phyloP scores from a whole-genome alignment of 2,113 vertebrate species.

The Sphyrna mokarran region DNA sequence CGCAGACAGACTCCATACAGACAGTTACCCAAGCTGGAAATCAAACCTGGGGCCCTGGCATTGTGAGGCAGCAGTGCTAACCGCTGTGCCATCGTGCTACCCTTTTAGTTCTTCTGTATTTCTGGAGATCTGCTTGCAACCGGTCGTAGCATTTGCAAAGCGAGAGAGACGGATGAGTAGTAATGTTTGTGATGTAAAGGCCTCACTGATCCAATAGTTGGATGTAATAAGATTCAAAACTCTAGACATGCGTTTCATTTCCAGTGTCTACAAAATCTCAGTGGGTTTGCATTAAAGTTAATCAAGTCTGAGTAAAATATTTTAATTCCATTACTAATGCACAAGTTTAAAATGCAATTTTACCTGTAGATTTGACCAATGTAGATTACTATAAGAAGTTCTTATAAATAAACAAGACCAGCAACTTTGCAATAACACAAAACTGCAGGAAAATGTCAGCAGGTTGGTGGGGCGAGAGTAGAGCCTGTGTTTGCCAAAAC shows the following conservation, averaged over 20 bases:
- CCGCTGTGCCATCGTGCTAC: too few relatives aligned
- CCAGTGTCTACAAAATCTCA: not conserved
- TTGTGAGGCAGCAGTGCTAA: too few relatives aligned
- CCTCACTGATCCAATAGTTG: not conserved
- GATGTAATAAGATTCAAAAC: not conserved
- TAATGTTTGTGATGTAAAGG: not conserved
- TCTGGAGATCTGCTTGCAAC: not conserved
- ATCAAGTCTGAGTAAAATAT: not conserved
- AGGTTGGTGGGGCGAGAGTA: too few relatives aligned
- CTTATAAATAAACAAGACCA: too few relatives aligned
- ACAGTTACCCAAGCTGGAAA: too few relatives aligned
- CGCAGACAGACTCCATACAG: too few relatives aligned
- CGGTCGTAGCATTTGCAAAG: not conserved
- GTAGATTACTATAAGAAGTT: not conserved
- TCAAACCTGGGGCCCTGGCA: too few relatives aligned
- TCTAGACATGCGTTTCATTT: not conserved
- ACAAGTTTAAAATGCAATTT: not conserved
- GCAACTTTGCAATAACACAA: too few relatives aligned
- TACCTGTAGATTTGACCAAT: not conserved
- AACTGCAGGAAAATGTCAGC: too few relatives aligned
- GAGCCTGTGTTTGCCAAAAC: too few relatives aligned
- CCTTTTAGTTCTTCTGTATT: not conserved
- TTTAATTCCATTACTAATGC: not conserved
- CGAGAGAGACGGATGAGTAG: not conserved
- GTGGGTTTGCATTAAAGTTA: not conserved